Base-by-base conservation (phyloP, 2,797 vertebrate genomes). In the Sarcophilus harrisii region DNA sequence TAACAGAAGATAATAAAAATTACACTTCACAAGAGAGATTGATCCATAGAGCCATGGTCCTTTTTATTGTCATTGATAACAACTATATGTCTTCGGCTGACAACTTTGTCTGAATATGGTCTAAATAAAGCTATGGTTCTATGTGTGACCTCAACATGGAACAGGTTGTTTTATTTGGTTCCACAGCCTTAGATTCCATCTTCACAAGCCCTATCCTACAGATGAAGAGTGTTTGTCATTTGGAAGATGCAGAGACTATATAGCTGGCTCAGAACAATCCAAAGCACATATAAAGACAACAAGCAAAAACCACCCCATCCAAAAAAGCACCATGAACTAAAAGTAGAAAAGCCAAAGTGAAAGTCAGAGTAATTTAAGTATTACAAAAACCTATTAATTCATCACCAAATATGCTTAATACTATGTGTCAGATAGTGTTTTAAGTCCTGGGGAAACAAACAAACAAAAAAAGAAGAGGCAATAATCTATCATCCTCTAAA, bases 1-100 rank as follows among this genome's bases (percentile, higher is more conserved):
- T 90, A 57, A 29, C 16, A 73, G 45, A n/a, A 91, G 95, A 58
- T 13, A 94, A 90, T 5, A 95, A 90, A 73, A 95, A 58, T 55
- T 52, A 55, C 49, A 66, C 1, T 81, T 59, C 27, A 95, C 91
- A 87, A 1, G 16, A 13, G 38, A 87, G n/a, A 6, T 52, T 5
- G 4, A 49, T 28, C 52, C 2, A 49, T 14, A 66, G 29, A 54
- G 32, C 1, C 38, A 90, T 10, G 9, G 30, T 58, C 49, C 94
- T 32, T 93, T 93, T 52, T n/a, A 11, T 57, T 93, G 91, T 91
- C n/a, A 87, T n/a, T 52, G 92, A 13, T 28, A 62, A 45, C 54
- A 55, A 55, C 54, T 55, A 55, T 55, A 11, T 10, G 9, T 55
- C 54, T 55, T 55, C 10, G 9, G 54, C 9, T 55, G 54, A 55